Evolutionary conservation across 2,797 vertebrate species (phyloP), one percentile per base, ranked within the genome.

Genomic region (Vireo griseus): DNA sequence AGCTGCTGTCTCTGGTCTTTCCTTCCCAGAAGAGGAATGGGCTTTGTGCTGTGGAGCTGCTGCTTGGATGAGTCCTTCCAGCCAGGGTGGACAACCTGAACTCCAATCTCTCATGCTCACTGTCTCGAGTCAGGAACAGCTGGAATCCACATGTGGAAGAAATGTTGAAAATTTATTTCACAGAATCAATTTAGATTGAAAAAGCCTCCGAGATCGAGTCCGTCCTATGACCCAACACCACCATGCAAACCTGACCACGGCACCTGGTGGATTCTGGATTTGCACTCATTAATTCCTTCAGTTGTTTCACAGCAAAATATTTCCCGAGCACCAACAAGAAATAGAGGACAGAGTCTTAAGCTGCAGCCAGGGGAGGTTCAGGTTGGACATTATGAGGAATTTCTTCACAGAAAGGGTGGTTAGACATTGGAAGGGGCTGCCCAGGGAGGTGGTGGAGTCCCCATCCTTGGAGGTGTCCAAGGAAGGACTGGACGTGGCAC

Each of bases 121-220:
- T 3, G 2, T 0, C 16, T 24, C 0, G 2, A n/a, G 17, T 7
- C 9, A 21, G 37, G 12, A 44, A 48, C 0, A 0, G 42, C 19
- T 1, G 4, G 11, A 22, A 65, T 2, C 1, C 0, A 16, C 11
- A 3, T 0, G 1, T 0, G 13, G 35, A 57, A 16, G 37, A 58
- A 31, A 57, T 2, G 2, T 0, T 4, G 5, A 14, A 1, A 5
- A 6, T n/a, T 62, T 12, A 7, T 63, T 50, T 51, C 55, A 55
- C 24, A 50, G 19, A 21, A 50, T 21, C 35, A n/a, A 48, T 25
- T 62, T 10, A n/a, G 13, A 37, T 21, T 10, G 24, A 42, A 33
- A 55, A 40, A 35, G 54, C 4, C 25, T 37, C 13, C 25, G 42
- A 45, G 37, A 22, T 10, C 0, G 1, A 57, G 29, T 31, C 26